Percentiles rank a stretch among this genome's conserved stretches.
These are phyloP conservation scores for Meliscaeva auricollis DNA, from an alignment of 2,888 invertebrate species.

Conservation along the genomic window DNA sequence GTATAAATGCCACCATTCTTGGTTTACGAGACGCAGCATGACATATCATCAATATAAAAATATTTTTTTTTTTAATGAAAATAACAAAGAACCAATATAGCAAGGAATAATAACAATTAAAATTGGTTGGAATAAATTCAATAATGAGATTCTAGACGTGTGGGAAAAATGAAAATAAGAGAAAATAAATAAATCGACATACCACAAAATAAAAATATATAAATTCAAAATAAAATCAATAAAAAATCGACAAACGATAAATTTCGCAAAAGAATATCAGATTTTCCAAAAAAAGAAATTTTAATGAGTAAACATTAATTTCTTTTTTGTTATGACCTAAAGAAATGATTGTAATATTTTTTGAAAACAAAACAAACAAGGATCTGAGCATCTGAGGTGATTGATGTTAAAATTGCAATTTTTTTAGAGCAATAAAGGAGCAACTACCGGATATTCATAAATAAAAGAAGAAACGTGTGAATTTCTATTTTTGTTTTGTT, in stretches of 20 bases:
- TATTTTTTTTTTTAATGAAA: conserved; percentile 9
- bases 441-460: not conserved
- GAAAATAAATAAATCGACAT: conserved; percentile 27
- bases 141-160: conserved; percentile 46
- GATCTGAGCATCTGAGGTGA: not conserved
- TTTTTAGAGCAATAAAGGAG: not conserved
- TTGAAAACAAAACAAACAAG: conserved; percentile 13
- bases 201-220: not conserved
- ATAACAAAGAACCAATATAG: conserved; percentile 30
- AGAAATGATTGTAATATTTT: conserved; percentile 31
- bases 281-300: conserved; percentile 40
- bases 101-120: conserved; percentile 25
- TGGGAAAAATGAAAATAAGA: conserved; percentile 46
- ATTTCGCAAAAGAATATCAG: conserved; percentile 25
- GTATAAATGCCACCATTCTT: conserved; percentile 47
- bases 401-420: not conserved
- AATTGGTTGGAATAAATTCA: conserved; percentile 46
- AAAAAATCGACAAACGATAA: conserved; percentile 30
- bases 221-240: conserved; percentile 22
- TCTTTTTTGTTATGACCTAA: not conserved
- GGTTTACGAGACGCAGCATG: conserved; percentile 45
- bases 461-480: too few relatives aligned
- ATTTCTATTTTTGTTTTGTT: too few relatives aligned
- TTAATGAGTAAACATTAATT: conserved; percentile 24
- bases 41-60: conserved; percentile 29